These are phyloP conservation scores for Drosophila jambulina DNA, from an alignment of 1,140 invertebrate species.

Conservation along the genomic window DNA sequence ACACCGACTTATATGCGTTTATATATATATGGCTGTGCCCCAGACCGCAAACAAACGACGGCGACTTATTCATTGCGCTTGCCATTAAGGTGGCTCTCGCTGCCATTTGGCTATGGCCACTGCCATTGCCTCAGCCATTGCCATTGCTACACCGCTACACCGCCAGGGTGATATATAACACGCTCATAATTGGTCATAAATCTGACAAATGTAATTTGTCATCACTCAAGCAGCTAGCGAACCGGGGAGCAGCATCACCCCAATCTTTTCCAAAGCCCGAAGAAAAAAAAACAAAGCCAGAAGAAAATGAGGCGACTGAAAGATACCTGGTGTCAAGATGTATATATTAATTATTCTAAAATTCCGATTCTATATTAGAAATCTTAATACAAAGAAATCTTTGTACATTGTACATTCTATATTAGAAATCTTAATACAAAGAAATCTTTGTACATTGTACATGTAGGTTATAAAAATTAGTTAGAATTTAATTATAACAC, in stretches of 20 bases:
- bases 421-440: no score
- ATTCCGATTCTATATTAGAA: no score
- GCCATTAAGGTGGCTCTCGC: conserved; percentile 78
- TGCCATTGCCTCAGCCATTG: conserved; percentile 19
- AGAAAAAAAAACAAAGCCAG: conserved; percentile 14
- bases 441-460: no score
- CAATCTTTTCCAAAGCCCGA: conserved; percentile 1
- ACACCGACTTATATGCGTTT: conserved; percentile 24
- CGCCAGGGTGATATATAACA: conserved; percentile 82
- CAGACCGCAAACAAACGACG: conserved; percentile 76
- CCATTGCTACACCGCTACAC: background rate
- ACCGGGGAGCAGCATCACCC: conserved; percentile 30
- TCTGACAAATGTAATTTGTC: conserved; percentile 85
- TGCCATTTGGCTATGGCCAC: conserved; percentile 30
- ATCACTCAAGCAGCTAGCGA: conserved; percentile 80
- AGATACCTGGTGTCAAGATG: conserved; percentile 18
- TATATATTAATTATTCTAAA: no score
- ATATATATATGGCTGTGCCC: conserved; percentile 14
- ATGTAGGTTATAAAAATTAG: no score
- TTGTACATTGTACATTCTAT: no score
- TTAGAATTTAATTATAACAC: no score
- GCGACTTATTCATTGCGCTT: conserved; percentile 82
- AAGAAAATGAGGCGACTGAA: background rate
- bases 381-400: no score
- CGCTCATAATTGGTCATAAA: conserved; percentile 85